Evolutionary conservation across 2,888 invertebrate species (phyloP).

Genomic region (Leptopilina myrica): DNA sequence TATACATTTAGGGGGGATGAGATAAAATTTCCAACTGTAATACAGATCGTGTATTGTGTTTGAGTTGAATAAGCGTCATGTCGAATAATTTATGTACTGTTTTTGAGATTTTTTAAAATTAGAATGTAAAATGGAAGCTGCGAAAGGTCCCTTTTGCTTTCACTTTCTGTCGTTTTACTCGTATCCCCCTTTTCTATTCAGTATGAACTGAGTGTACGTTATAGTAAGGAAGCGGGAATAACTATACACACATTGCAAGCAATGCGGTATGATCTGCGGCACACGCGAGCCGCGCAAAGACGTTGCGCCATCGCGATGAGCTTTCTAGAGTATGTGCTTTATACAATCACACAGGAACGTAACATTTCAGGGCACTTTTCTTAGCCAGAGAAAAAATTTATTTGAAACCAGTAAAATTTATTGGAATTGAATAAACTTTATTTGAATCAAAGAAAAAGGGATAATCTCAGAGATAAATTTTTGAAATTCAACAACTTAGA

Average conservation of each 20-base stretch:
- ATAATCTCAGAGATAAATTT: no score
- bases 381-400: no score
- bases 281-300: conserved; percentile 61
- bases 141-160: background rate
- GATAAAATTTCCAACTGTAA: background rate
- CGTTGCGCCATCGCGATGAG: conserved; percentile 61
- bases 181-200: background rate
- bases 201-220: conserved; percentile 13
- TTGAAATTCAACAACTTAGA: no score
- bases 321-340: conserved; percentile 43
- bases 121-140: background rate
- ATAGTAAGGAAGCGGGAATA: conserved; percentile 37
- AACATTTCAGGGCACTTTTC: conserved; percentile 29
- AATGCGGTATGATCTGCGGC: conserved; percentile 69
- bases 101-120: background rate
- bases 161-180: background rate
- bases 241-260: conserved; percentile 46
- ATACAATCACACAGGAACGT: conserved; percentile 39
- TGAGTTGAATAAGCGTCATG: conserved; percentile 11
- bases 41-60: background rate
- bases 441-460: no score
- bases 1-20: conserved; percentile 15
- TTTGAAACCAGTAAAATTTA: no score
- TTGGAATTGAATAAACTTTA: no score
- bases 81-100: background rate